phyloP scores from a whole-genome alignment of 2,888 invertebrate genomes.

The Operophtera brumata region DNA sequence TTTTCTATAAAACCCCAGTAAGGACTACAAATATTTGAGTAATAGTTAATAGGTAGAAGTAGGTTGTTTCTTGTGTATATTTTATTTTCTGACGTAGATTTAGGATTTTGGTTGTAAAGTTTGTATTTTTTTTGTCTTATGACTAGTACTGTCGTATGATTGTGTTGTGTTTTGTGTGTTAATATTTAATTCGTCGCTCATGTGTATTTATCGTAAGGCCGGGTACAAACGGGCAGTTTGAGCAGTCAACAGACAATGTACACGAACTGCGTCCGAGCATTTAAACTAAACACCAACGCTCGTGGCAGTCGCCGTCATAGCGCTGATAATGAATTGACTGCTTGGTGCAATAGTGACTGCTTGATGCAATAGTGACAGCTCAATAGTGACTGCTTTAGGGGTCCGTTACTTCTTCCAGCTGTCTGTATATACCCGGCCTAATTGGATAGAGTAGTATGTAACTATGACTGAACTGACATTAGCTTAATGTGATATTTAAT shows the following conservation, averaged over 20 bases:
- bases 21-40: too few species aligned
- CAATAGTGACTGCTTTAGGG: background rate
- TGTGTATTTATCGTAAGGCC: constrained; percentile 41
- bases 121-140: constrained; percentile 18
- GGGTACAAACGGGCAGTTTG: constrained; percentile 1
- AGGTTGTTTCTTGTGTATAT: too few species aligned
- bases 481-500: constrained; percentile 80
- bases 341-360: too few species aligned
- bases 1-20: too few species aligned
- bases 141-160: constrained; percentile 7
- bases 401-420: background rate
- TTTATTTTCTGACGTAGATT: constrained; percentile 12
- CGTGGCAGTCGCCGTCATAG: too few species aligned
- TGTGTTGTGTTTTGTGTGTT: constrained; percentile 26
- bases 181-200: constrained; percentile 42
- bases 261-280: too few species aligned
- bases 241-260: constrained; percentile 1
- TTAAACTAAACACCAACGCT: too few species aligned
- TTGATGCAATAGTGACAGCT: too few species aligned
- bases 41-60: too few species aligned
- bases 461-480: constrained; percentile 76
- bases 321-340: too few species aligned
- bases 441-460: constrained; percentile 59
- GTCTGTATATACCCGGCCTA: constrained; percentile 21
- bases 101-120: constrained; percentile 17